Percentiles rank a stretch among this genome's conserved stretches.
Conservation (phyloP, 2,888 invertebrate genomes). For the Caenorhabditis wallacei region DNA sequence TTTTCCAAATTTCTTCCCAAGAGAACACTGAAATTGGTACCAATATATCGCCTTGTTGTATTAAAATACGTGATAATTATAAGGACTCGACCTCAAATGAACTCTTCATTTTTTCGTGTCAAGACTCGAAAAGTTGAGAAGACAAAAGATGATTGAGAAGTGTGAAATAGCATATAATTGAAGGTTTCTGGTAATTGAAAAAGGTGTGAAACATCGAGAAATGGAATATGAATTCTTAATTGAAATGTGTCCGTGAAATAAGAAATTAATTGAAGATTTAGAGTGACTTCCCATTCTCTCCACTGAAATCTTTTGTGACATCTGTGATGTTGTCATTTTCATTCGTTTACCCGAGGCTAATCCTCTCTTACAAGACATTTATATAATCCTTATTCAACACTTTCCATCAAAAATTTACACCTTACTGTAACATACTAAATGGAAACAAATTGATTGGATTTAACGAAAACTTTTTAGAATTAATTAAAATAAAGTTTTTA, state of each 20-base stretch:
- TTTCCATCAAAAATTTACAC: neutral
- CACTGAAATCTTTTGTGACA: neutral
- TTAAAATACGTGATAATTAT: slow-evolving; percentile 29
- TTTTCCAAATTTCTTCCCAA: slow-evolving; percentile 19
- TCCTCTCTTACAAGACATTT: slow-evolving; percentile 4
- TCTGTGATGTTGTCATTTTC: slow-evolving; percentile 22
- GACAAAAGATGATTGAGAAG: slow-evolving; percentile 24
- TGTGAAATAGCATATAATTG: slow-evolving; percentile 38
- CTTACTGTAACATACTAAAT: neutral
- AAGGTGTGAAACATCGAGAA: slow-evolving; percentile 10
- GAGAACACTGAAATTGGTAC: slow-evolving; percentile 4
- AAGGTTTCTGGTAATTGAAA: slow-evolving; percentile 39
- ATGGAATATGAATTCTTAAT: neutral
- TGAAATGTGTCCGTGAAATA: neutral
- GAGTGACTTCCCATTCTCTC: neutral
- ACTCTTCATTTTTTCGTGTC: slow-evolving; percentile 29
- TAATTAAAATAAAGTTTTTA: too few relatives aligned
- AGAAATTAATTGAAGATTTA: neutral
- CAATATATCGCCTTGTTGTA: slow-evolving; percentile 4
- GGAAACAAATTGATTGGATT: neutral
- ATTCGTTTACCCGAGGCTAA: slow-evolving; percentile 8
- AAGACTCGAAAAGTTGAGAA: slow-evolving; percentile 18
- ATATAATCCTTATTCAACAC: slow-evolving; percentile 27
- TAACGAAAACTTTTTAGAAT: too few relatives aligned
- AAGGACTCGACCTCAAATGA: slow-evolving; percentile 31